phyloP scores from a whole-genome alignment of 2,113 vertebrate species.

The Anolis sagrei region DNA sequence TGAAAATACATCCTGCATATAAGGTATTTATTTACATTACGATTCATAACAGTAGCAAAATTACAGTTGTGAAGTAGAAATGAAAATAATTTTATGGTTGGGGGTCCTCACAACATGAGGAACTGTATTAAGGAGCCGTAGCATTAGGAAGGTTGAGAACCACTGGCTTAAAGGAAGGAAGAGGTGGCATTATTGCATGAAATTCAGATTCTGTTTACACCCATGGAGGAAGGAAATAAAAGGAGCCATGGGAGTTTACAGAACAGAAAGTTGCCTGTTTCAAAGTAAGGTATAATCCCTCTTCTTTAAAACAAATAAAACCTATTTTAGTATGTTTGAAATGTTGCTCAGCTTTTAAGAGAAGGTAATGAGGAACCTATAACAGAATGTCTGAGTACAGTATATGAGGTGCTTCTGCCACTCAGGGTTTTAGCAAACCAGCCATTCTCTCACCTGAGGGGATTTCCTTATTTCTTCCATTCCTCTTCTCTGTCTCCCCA shows the following conservation, averaged over 20 bases:
- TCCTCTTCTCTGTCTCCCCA: neutral
- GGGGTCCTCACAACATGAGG: too few species aligned
- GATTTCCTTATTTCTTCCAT: neutral
- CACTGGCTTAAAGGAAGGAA: neutral
- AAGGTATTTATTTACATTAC: too few species aligned
- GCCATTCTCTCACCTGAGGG: neutral
- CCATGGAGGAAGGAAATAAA: neutral
- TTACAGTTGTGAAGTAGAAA: too few species aligned
- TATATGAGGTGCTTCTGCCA: neutral
- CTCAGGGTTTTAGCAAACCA: neutral
- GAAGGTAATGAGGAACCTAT: neutral
- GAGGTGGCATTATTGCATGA: neutral
- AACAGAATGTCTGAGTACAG: neutral
- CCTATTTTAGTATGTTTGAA: neutral
- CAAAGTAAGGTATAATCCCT: neutral
- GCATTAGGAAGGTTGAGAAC: too few species aligned
- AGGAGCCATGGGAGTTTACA: neutral
- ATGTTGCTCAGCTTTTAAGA: neutral
- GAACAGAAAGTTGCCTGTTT: neutral
- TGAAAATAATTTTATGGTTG: too few species aligned
- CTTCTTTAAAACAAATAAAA: neutral
- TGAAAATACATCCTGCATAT: too few species aligned
- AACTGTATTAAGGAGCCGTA: too few species aligned
- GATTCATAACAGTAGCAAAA: too few species aligned
- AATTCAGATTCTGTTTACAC: neutral